A percentile compares a stretch with the other conserved stretches of the same genome.
Conservation (phyloP, 2,888 invertebrate species). For the Ophion ellenae region DNA sequence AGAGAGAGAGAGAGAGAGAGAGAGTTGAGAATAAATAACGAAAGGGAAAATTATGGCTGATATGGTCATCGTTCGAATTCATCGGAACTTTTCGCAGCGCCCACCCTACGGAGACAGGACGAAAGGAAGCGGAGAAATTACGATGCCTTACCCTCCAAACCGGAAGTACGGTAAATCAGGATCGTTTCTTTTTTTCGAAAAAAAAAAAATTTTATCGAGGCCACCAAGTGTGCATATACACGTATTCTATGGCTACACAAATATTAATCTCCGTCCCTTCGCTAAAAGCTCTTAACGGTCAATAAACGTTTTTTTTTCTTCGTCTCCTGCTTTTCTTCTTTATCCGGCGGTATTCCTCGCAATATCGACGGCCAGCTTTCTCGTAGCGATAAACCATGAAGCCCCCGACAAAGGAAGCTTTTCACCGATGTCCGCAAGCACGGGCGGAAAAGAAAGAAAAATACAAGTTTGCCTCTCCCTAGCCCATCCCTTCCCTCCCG, state of each 20-base stretch:
- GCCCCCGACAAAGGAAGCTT: background rate
- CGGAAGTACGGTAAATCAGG: no score
- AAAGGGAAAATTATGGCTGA: background rate
- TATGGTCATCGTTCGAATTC: no score
- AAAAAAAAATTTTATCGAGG: slow-evolving; percentile 6
- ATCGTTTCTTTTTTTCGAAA: background rate
- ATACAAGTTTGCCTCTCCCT: background rate
- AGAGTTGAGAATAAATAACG: background rate
- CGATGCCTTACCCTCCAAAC: no score
- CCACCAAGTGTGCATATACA: background rate
- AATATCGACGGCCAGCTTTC: background rate
- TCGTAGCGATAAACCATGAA: slow-evolving; percentile 16
- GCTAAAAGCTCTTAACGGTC: background rate
- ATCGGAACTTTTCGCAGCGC: no score
- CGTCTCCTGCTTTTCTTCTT: background rate
- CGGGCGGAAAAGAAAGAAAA: background rate
- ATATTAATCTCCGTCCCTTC: slow-evolving; percentile 12
- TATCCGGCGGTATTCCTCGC: slow-evolving; percentile 3
- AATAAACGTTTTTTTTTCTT: background rate
- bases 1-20: background rate
- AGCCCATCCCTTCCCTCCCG: background rate
- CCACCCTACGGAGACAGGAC: no score
- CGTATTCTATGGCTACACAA: background rate
- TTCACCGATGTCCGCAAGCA: background rate
- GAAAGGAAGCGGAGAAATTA: no score